Conservation (phyloP, 2,888 invertebrate species). For the Nemapogon koenigi region DNA sequence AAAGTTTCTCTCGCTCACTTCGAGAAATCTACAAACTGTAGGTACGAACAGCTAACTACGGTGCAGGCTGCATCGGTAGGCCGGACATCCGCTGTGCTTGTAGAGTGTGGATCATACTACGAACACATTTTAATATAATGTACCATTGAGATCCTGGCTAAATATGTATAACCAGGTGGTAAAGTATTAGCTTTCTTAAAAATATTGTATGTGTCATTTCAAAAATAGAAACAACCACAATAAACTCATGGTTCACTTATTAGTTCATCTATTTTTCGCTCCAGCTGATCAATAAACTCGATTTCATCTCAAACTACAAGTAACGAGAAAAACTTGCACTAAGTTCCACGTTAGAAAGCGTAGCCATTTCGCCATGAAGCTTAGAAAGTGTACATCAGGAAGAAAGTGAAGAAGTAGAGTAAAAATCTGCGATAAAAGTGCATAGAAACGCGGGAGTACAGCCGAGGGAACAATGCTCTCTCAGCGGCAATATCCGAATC, state of each 20-base stretch:
- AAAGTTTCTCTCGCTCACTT: slow-evolving; percentile 49
- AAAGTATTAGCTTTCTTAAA: too few species aligned
- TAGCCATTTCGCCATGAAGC: slow-evolving; percentile 58
- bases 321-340: slow-evolving; percentile 58
- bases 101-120: too few species aligned
- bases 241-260: too few species aligned
- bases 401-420: slow-evolving; percentile 61
- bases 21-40: slow-evolving; percentile 34
- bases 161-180: too few species aligned
- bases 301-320: slow-evolving; percentile 49
- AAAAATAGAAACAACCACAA: too few species aligned
- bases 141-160: too few species aligned
- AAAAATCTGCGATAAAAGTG: slow-evolving; percentile 44
- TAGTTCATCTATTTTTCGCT: slow-evolving; percentile 38
- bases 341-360: slow-evolving; percentile 59
- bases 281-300: slow-evolving; percentile 42
- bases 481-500: slow-evolving; percentile 25
- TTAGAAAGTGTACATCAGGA: slow-evolving; percentile 61
- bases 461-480: slow-evolving; percentile 36
- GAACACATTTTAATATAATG: too few species aligned
- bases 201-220: too few species aligned
- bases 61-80: too few species aligned
- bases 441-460: slow-evolving; percentile 35
- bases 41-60: neutral
- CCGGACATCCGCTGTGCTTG: too few species aligned